Evolutionary conservation across 2,888 invertebrate species (phyloP), one percentile per base, ranked within the genome.

Genomic region (Athrips mouffetella): DNA sequence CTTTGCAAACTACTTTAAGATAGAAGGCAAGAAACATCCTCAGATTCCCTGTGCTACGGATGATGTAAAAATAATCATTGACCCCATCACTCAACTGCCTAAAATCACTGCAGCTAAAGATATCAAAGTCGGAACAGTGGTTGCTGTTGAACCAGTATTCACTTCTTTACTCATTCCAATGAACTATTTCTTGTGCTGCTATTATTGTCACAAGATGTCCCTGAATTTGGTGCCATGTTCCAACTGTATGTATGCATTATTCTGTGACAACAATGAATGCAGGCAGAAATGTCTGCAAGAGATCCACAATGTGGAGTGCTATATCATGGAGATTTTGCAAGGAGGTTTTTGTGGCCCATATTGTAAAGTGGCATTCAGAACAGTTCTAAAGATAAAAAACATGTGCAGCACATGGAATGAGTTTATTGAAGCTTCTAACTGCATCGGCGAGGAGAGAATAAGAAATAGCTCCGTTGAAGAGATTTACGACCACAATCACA

Each of bases 41-140:
- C 6, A 50, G 1, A 50, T 50, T 29, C 47, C 50, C 3, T 44
- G 50, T 39, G 44, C 41, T 7, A 47, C 30, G 10, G 25, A 42
- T 16, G 50, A 47, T 25, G 30, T 50, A 0, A 37, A 23, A 29
- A n/a, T 50, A 2, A 21, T 35, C 1, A 33, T 33, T 2, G 42
- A 49, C 11, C 42, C 27, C 11, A 18, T 8, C 5, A 8, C 23
- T 3, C 13, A 33, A 6, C 11, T 41, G 6, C 49, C 46, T 15
- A 50, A 20, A 20, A 41, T 46, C 2, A 40, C 41, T 0, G 49
- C 46, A 21, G 42, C 45, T 1, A 50, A 29, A 25, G 41, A 50
- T 25, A 50, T 50, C 3, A 42, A 41, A 41, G 49, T 42, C 3
- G 49, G 46, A 0, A 50, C 49, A 3, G 41, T 50, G 3, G 21